These are phyloP conservation scores for Aurelia aurita complex sp. Pacific DNA, from an alignment of 30 jellyfish, hydroid and myxozoan genomes.

Conservation along the genomic window DNA sequence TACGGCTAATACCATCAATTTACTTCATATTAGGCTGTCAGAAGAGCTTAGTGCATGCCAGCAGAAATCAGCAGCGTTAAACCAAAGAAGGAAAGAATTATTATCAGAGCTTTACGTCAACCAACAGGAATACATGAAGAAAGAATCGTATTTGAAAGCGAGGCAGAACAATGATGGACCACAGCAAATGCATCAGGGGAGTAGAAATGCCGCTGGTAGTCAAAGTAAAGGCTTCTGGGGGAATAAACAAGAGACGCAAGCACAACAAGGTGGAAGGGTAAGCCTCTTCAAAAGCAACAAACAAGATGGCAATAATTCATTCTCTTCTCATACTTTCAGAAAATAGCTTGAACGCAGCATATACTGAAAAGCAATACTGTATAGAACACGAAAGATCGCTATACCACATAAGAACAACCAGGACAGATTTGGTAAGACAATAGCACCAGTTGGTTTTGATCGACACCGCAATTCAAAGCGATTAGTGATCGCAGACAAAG, in stretches of 20 bases:
- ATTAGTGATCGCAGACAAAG: too few relatives aligned
- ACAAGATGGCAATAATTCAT: too few relatives aligned
- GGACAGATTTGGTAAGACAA: too few relatives aligned
- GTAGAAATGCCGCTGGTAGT: neutral
- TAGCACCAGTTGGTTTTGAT: too few relatives aligned
- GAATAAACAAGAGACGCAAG: neutral
- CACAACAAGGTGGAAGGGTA: constrained; percentile 31
- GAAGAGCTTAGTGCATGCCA: constrained; percentile 53
- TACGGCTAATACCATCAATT: neutral
- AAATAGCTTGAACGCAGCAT: too few relatives aligned
- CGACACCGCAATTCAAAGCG: too few relatives aligned
- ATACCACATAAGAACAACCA: too few relatives aligned
- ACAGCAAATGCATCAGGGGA: neutral
- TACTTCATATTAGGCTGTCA: constrained; percentile 12
- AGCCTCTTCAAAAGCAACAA: constrained; percentile 39
- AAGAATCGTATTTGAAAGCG: constrained; percentile 21
- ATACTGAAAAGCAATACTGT: too few relatives aligned
- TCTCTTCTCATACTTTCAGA: too few relatives aligned
- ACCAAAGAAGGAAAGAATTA: constrained; percentile 24
- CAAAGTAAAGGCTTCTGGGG: constrained; percentile 5
- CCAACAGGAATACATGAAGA: constrained; percentile 46
- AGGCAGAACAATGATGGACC: neutral
- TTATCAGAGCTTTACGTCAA: constrained; percentile 23
- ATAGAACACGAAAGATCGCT: too few relatives aligned
- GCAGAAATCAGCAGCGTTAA: constrained; percentile 34